Evolutionary conservation across 1,140 invertebrate genomes (phyloP), one percentile per base, ranked within the genome.

Genomic region (Probaryconus sp.): DNA sequence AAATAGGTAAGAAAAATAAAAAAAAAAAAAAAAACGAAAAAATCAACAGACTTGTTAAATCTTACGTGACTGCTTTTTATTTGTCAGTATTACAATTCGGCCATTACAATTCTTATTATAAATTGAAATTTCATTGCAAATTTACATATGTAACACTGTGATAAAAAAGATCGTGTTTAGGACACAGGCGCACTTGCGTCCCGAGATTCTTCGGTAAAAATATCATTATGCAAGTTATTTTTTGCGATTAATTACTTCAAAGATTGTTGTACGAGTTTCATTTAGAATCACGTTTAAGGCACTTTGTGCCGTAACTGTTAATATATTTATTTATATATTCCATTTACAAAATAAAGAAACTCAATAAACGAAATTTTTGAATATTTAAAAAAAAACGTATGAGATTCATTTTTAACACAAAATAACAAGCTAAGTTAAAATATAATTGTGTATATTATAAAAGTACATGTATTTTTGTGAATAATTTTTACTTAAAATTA

Each of bases 401-500:
- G 45, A 70, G 37, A 60, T 75, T 67, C 42, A 67, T 9, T 71
- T 56, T 64, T 9, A 71, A 77, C 30, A 69, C 40, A 71, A 48
- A 64, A 42, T 58, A 75, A 69, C 40, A 76, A 75, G 56, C 61
- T 72, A 73, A 77, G 76, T 76, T 72, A 77, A 74, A 77, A 78
- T 71, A 42, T 65, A 77, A 51, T 30, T 63, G 45, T 70, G 73
- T 26, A 56, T 38, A 47, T 21, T n/a, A n/a, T n/a, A n/a, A n/a
- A n/a, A n/a, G n/a, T n/a, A n/a, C n/a, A 13, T 43, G 42, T 73
- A 14, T 65, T 70, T 37, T 33, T 51, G 45, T 68, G 70, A 7
- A 40, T 18, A 28, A 11, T 48, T n/a, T n/a, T 56, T 1, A 0
- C 75, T 78, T 85, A 86, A 81, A 84, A 83, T 61, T 85, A 82